phyloP scores from a whole-genome alignment of 2,113 vertebrate species.

The Ranitomeya variabilis region DNA sequence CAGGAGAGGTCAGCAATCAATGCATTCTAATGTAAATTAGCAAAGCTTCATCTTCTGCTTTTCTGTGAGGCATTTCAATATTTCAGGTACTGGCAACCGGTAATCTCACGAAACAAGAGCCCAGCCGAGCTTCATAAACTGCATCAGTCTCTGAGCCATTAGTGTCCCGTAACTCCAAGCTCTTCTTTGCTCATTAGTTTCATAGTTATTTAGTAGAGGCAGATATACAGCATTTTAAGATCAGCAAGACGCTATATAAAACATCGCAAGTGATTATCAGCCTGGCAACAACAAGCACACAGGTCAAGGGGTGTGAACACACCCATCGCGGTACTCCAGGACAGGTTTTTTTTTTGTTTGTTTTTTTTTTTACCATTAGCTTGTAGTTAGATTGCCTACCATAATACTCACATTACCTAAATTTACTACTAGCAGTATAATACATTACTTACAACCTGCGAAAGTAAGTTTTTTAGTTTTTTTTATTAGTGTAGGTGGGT shows the following conservation, averaged over 20 bases:
- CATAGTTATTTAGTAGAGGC: not conserved
- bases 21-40: not conserved
- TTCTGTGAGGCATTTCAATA: not conserved
- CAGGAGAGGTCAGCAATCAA: not conserved
- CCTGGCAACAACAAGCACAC: not conserved
- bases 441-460: too few species aligned
- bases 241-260: not conserved
- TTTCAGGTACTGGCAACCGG: not conserved
- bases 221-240: constrained; percentile 4
- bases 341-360: not conserved
- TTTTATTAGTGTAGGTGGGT: too few species aligned
- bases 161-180: not conserved
- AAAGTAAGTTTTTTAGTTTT: too few species aligned
- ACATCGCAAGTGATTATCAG: constrained; percentile 20
- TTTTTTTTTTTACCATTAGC: not conserved
- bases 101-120: constrained; percentile 3
- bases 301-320: not conserved
- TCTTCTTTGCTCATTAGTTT: constrained; percentile 15
- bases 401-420: not conserved
- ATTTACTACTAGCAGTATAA: not conserved
- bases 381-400: not conserved
- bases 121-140: constrained; percentile 15
- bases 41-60: not conserved
- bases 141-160: constrained; percentile 17
- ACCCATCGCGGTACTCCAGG: not conserved